Evolutionary conservation across 2,797 vertebrate species (phyloP), one percentile per base, ranked within the genome.

Genomic region (Cuniculus paca): DNA sequence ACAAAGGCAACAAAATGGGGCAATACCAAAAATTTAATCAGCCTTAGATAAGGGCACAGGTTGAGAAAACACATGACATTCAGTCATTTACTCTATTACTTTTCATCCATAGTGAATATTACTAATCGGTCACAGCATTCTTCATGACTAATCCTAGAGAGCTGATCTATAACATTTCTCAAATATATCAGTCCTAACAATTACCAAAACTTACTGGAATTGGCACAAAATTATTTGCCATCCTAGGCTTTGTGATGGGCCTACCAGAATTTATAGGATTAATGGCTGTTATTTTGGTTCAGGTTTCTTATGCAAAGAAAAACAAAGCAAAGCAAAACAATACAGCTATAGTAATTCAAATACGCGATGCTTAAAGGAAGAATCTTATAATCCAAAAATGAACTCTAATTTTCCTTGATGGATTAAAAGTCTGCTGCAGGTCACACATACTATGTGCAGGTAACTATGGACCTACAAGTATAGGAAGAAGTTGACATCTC

Each of bases 251-350:
- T 86, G 16, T n/a, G 61, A 74, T 3, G 61, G 48, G 56, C 9
- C 56, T 84, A 28, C 16, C 28, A 56, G 60, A 93, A 54, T 70
- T 56, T 90, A 50, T 68, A 82, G 77, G 3, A 89, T 75, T 45
- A 88, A 88, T 34, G 36, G 70, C 16, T 96, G 8, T 60, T 95
- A 5, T 58, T 74, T 90, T n/a, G 20, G 14, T 95, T 84, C 45
- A 75, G 24, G 13, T 74, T 91, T 94, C 58, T 68, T 58, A 93
- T 17, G 22, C 19, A 6, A 72, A 42, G n/a, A 17, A 60, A 54
- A 31, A 79, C 36, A 68, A 68, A 50, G n/a, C 2, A n/a, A 77
- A 79, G 0, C 31, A 61, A 54, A 31, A 93, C 48, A 79, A 72
- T 63, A 26, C 16, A 94, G 31, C 34, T 85, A 72, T 12, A 63